Percentiles rank a stretch among this genome's conserved stretches.
Conservation (phyloP, 2,888 invertebrate genomes). For the Erebia aethiops region DNA sequence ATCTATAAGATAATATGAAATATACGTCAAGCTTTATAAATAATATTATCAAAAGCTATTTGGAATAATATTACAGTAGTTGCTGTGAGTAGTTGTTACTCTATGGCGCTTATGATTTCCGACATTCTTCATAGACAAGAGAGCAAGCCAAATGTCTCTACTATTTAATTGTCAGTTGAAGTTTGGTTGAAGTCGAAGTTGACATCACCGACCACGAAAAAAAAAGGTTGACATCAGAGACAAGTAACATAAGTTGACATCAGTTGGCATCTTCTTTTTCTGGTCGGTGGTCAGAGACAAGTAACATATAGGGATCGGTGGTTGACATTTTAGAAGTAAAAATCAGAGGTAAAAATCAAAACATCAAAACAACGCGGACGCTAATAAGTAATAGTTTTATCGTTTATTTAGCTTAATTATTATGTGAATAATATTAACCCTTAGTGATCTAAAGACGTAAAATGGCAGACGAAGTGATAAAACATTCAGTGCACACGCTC, state of each 20-base stretch:
- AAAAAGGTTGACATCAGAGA: no score
- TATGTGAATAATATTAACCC: conserved; percentile 25
- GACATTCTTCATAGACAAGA: neutral
- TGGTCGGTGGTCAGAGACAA: no score
- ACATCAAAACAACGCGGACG: conserved; percentile 20
- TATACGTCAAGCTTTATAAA: neutral
- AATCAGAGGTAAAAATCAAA: no score
- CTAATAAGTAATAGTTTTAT: neutral
- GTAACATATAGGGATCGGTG: no score
- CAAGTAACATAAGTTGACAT: no score
- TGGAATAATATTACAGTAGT: no score
- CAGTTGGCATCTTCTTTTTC: no score
- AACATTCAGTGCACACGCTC: conserved; percentile 97
- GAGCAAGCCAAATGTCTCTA: neutral
- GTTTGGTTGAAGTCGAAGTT: no score
- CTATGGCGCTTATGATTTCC: neutral
- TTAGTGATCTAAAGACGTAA: conserved; percentile 16
- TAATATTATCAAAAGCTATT: no score
- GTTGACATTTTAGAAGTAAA: neutral
- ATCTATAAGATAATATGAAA: neutral
- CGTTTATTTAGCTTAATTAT: neutral
- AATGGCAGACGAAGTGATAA: conserved; percentile 93
- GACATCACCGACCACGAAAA: no score
- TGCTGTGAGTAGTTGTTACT: no score
- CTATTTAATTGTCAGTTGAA: neutral